phyloP scores from a whole-genome alignment of 2,113 vertebrate species.

The Apodemus speciosus region DNA sequence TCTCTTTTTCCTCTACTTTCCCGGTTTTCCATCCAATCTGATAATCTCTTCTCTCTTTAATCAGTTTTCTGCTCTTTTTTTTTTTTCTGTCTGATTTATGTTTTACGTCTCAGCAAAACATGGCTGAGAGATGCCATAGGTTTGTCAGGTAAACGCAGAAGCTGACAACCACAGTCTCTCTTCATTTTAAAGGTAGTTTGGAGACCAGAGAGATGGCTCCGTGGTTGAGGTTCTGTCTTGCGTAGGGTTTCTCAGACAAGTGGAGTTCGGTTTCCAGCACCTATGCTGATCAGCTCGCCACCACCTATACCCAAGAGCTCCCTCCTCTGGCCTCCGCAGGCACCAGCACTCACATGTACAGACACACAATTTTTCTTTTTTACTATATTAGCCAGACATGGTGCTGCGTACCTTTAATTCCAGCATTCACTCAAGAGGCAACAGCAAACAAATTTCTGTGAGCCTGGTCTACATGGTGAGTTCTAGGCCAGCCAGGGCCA shows the following conservation, averaged over 20 bases:
- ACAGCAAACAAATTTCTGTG: background rate
- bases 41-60: background rate
- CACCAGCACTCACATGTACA: background rate
- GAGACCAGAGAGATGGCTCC: background rate
- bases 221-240: background rate
- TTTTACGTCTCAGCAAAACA: background rate
- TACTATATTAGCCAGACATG: background rate
- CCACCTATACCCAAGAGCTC: background rate
- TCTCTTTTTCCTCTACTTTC: background rate
- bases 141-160: background rate
- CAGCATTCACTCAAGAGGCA: background rate
- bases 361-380: background rate
- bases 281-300: background rate
- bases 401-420: background rate
- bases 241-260: background rate
- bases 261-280: background rate
- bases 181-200: background rate
- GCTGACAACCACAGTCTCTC: background rate
- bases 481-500: background rate
- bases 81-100: background rate
- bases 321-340: background rate
- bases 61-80: background rate
- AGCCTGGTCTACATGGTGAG: background rate
- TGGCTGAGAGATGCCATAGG: background rate
- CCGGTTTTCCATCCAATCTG: background rate